Evolutionary conservation across 2,888 invertebrate genomes (phyloP), one percentile per base, ranked within the genome.

Genomic region (Macrophya alboannulata): DNA sequence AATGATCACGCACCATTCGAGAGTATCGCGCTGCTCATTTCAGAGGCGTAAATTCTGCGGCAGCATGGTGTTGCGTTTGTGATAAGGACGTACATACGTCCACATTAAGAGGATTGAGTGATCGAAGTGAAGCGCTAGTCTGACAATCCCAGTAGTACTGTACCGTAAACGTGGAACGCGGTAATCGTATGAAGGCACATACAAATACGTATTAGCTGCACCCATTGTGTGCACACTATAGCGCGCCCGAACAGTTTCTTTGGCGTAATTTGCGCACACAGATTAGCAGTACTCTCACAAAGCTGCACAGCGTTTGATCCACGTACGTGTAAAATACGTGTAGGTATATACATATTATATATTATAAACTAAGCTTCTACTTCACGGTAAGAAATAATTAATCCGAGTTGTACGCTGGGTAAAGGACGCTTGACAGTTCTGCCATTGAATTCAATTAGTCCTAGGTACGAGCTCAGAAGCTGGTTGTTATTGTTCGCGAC

Each of bases 371-470:
- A 17, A 37, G 12, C 51, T 55, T 37, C 55, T 77, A 55, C 37
- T 59, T 43, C 37, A 21, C 62, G 59, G 43, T n/a, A 43, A 81
- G 51, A 81, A 81, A 81, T 62, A 81, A 81, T 77, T 51, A 77
- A 77, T 77, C 37, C 55, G n/a, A 55, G 51, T 51, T 55, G 77
- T 55, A 77, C 25, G 37, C 81, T 21, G 59, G 62, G 81, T 81
- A 81, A 81, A 81, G 17, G 62, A 43, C 62, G 81, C 81, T 81
- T 43, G 81, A 62, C 81, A 62, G 59, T 81, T 59, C 62, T 51
- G 62, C 62, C 62, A 62, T 81, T 81, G 81, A 62, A 81, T 81
- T 81, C 59, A 81, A 81, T 81, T 81, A 81, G 81, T 62, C 81
- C 81, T 43, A 62, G 55, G 55, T 77, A 77, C 10, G 55, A 51